Evolutionary conservation across 2,797 vertebrate species (phyloP).

Genomic region (Aldrovandia affinis): DNA sequence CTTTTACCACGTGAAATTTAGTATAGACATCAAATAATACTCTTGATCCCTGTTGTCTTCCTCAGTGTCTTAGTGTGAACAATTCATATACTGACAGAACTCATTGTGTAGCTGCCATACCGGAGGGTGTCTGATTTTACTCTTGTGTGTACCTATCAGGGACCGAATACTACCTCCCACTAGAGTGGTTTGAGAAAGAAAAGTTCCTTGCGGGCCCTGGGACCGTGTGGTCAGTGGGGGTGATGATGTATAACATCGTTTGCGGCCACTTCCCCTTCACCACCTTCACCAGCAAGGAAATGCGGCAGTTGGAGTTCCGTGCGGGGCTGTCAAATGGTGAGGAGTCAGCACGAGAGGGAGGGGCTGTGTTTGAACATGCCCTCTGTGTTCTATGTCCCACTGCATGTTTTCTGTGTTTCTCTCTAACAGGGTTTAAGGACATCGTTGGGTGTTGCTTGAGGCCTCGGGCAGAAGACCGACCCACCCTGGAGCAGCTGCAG

Average conservation of each 20-base stretch:
- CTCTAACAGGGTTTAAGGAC: not conserved
- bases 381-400: not conserved
- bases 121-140: not conserved
- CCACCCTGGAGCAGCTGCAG: conserved; percentile 5
- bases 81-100: not conserved
- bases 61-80: not conserved
- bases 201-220: not conserved
- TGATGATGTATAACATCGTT: not conserved
- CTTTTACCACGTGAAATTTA: not conserved
- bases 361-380: not conserved
- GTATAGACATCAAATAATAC: not conserved
- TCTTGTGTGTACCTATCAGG: not conserved
- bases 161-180: not conserved
- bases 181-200: not conserved
- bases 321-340: not conserved
- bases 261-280: not conserved
- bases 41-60: not conserved
- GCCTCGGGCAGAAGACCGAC: not conserved
- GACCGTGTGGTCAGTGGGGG: conserved; percentile 1
- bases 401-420: not conserved
- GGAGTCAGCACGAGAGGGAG: not conserved
- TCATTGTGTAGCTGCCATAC: not conserved
- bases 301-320: not conserved
- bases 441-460: not conserved
- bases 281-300: not conserved